Percentiles rank a stretch among this genome's conserved stretches.
Conservation (phyloP, 2,888 invertebrate genomes). For the Galerucella calmariensis region DNA sequence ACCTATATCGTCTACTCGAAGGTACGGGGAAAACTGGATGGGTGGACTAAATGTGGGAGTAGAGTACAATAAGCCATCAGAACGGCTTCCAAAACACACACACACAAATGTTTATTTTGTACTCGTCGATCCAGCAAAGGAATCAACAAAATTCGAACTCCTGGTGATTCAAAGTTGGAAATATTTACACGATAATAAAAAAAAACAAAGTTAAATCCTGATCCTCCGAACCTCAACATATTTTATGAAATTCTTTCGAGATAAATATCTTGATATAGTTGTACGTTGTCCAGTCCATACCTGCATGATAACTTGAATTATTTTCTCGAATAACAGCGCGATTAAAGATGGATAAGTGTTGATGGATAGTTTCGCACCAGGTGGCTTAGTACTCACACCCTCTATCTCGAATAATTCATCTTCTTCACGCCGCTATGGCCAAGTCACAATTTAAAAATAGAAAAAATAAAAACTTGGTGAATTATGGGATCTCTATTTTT, state of each 20-base stretch:
- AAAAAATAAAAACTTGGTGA: slow-evolving; percentile 10
- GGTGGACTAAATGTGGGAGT: no score
- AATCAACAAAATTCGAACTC: background rate
- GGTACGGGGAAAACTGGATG: no score
- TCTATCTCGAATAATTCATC: slow-evolving; percentile 56
- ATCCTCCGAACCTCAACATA: background rate
- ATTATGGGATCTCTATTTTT: slow-evolving; percentile 12
- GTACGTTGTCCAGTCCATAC: slow-evolving; percentile 14
- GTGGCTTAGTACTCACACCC: slow-evolving; percentile 58
- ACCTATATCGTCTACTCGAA: no score
- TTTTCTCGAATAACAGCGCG: slow-evolving; percentile 48
- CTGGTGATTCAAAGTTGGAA: background rate
- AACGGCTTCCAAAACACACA: no score
- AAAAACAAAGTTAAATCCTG: background rate
- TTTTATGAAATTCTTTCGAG: background rate
- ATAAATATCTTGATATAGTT: background rate
- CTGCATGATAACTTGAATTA: slow-evolving; percentile 33
- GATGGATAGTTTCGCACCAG: slow-evolving; percentile 58
- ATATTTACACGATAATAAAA: background rate
- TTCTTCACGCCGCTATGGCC: slow-evolving; percentile 57
- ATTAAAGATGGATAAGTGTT: slow-evolving; percentile 54
- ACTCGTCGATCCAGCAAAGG: background rate
- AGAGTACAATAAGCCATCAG: no score
- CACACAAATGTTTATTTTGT: no score
- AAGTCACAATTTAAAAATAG: slow-evolving; percentile 32